Base-by-base conservation (phyloP, 2,113 vertebrate species). In the Pongo pygmaeus region DNA sequence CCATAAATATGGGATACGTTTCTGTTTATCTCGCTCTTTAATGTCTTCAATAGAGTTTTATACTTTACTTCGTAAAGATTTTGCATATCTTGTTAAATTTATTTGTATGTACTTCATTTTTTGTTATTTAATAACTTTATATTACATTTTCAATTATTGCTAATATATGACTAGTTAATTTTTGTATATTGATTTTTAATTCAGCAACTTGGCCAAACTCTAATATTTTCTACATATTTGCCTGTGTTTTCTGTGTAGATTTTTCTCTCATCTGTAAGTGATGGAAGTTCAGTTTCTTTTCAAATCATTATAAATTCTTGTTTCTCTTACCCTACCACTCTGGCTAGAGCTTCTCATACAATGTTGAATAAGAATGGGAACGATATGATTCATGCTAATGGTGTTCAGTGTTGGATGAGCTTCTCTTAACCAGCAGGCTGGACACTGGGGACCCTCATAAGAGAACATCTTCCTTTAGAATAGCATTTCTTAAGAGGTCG, bases 111-210 rank as follows among this genome's bases (percentile, higher is more conserved):
- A 18, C 30, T 23, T 87, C 55, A 30, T 91, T 92, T 89, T 64
- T 83, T 52, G 6, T 95, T 52, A 59, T 70, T 79, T 55, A 85
- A 14, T 84, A 77, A 70, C n/a, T 93, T 79, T 72, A 89, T 61
- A 25, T 52, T 38, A 16, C 5, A 87, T 93, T 90, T 92, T 95
- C 25, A 86, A 12, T 72, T 70, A 27, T 30, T 84, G 52, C 27
- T 94, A 77, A 80, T 64, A 14, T 64, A 32, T 52, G 75, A 61
- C 75, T 50, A 40, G 48, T 46, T 91, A n/a, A 57, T 46, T 91
- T 95, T 67, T 67, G 17, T 79, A n/a, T 86, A 43, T 78, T 89
- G 38, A 55, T 79, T 96, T 94, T 81, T 17, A 75, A 40, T 79
- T 96, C 14, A 25, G 43, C 43, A 80, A 35, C 7, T 57, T 77